Evolutionary conservation across 1,140 invertebrate species (phyloP).

Genomic region (Anadara kagoshimensis): DNA sequence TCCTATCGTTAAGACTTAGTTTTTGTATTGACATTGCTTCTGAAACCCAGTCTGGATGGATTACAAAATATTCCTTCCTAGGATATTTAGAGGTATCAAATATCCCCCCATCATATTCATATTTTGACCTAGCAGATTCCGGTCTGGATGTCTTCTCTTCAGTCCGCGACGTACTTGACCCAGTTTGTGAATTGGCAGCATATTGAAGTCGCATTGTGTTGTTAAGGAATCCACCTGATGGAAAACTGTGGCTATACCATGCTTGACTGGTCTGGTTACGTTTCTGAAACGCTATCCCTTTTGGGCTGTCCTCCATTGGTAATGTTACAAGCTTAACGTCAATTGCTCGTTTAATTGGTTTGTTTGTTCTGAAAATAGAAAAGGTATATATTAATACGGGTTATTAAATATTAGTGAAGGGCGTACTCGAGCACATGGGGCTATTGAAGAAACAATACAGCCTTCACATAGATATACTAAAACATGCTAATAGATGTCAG

Average conservation of each 20-base stretch:
- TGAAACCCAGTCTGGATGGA: slow-evolving; percentile 67
- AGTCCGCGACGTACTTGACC: slow-evolving; percentile 19
- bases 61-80: slow-evolving; percentile 57
- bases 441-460: too few species aligned
- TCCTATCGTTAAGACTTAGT: slow-evolving; percentile 43
- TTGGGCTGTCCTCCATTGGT: too few species aligned
- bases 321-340: too few species aligned
- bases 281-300: slow-evolving; percentile 13
- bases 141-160: slow-evolving; percentile 16
- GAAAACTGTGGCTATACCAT: slow-evolving; percentile 53
- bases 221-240: slow-evolving; percentile 32
- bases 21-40: slow-evolving; percentile 61
- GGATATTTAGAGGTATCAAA: slow-evolving; percentile 46
- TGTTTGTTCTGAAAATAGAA: too few species aligned
- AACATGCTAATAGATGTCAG: too few species aligned
- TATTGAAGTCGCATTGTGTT: slow-evolving; percentile 16
- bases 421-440: too few species aligned
- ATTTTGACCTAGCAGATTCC: slow-evolving; percentile 23
- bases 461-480: too few species aligned
- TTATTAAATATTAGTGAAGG: too few species aligned
- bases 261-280: slow-evolving; percentile 41
- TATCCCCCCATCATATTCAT: slow-evolving; percentile 51
- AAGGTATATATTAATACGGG: too few species aligned
- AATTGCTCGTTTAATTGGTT: too few species aligned
- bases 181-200: too few species aligned